These are phyloP conservation scores for Collichthys lucidus DNA, from an alignment of 2,113 vertebrate genomes.

Conservation along the genomic window DNA sequence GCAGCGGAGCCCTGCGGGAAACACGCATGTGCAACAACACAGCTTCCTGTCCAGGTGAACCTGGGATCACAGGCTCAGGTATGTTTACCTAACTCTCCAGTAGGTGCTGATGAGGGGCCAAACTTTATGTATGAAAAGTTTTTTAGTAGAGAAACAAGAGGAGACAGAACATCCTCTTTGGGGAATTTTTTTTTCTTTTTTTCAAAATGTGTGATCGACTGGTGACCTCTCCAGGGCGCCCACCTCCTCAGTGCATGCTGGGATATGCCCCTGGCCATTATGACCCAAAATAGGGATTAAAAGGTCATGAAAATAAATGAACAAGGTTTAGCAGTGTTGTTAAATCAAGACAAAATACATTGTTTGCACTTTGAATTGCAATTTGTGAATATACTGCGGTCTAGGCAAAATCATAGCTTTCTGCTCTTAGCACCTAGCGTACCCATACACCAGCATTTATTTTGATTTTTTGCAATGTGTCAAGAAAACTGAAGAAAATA, in stretches of 20 bases:
- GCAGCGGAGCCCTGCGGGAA: constrained; percentile 96
- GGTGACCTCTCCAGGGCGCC: background rate
- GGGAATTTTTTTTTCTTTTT: background rate
- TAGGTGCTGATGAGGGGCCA: background rate
- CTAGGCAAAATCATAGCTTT: background rate
- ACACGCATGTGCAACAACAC: constrained; percentile 97
- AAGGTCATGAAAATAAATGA: background rate
- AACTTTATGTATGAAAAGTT: background rate
- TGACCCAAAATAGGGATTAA: background rate
- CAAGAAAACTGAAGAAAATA: constrained; percentile 40
- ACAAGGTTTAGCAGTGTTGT: background rate
- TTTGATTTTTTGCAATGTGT: constrained; percentile 4
- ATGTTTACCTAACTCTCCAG: background rate
- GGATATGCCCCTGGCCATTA: background rate
- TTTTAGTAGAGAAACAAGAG: background rate
- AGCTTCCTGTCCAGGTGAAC: constrained; percentile 92
- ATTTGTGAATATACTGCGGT: background rate
- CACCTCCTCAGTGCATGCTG: background rate
- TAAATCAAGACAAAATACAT: background rate
- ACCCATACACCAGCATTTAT: background rate
- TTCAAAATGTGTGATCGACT: background rate
- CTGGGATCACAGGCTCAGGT: constrained; percentile 82
- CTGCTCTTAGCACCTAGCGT: background rate
- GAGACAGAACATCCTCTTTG: background rate
- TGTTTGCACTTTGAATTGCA: background rate